A percentile compares a stretch with the other conserved stretches of the same genome.
These are phyloP conservation scores for Ephialtes manifestator DNA, from an alignment of 2,888 invertebrate genomes.

Conservation along the genomic window DNA sequence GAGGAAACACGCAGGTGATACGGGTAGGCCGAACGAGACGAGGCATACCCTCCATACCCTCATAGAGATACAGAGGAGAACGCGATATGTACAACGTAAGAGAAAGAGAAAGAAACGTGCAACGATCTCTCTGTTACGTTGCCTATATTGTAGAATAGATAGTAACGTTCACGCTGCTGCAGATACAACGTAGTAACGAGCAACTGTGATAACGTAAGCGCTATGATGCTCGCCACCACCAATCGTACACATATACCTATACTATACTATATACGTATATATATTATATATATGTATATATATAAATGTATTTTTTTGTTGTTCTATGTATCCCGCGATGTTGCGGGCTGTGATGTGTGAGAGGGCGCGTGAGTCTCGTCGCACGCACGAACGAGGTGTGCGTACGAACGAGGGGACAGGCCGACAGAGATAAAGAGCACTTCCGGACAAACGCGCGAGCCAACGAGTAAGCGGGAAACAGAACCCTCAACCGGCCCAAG, in stretches of 20 bases:
- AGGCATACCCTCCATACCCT: slow-evolving; percentile 27
- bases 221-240: slow-evolving; percentile 10
- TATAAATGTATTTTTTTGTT: not conserved
- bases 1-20: slow-evolving; percentile 72
- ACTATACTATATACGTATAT: too few relatives aligned
- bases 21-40: slow-evolving; percentile 64
- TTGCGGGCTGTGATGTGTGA: slow-evolving; percentile 12
- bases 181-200: slow-evolving; percentile 26
- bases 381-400: slow-evolving; percentile 65
- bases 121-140: slow-evolving; percentile 52
- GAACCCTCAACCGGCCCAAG: slow-evolving; percentile 55
- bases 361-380: slow-evolving; percentile 67
- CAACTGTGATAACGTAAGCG: slow-evolving; percentile 43
- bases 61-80: slow-evolving; percentile 32
- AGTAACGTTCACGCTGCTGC: not conserved
- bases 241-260: not conserved
- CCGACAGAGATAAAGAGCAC: slow-evolving; percentile 86
- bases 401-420: slow-evolving; percentile 79
- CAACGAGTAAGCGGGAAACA: slow-evolving; percentile 56
- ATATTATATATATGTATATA: too few relatives aligned
- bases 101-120: slow-evolving; percentile 57
- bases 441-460: slow-evolving; percentile 82
- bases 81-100: slow-evolving; percentile 7
- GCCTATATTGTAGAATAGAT: slow-evolving; percentile 20
- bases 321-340: not conserved